Conservation (phyloP, 2,797 vertebrate genomes). For the Helarctos malayanus region DNA sequence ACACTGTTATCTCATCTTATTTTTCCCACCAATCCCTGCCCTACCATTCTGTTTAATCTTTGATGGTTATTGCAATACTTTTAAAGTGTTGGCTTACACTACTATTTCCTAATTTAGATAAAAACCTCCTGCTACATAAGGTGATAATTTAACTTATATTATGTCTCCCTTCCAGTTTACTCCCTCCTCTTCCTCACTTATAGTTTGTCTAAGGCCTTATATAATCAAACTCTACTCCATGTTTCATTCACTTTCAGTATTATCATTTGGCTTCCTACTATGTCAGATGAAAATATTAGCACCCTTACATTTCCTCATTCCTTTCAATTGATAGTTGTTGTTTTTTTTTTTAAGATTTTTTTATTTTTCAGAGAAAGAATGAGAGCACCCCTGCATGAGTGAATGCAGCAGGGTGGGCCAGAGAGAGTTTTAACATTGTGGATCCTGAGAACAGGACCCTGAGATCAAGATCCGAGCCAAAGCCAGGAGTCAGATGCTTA, state of each 20-base stretch:
- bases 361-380: not conserved
- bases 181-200: not conserved
- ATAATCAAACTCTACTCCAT: not conserved
- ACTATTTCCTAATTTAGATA: not conserved
- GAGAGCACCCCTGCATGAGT: not conserved
- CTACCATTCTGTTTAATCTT: not conserved
- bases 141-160: not conserved
- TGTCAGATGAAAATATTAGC: not conserved
- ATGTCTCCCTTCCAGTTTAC: not conserved
- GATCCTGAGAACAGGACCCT: not conserved
- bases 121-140: not conserved
- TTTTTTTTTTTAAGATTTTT: not conserved
- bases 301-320: not conserved
- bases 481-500: not conserved
- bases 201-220: not conserved
- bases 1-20: not conserved
- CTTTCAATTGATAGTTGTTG: not conserved
- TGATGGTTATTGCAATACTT: not conserved
- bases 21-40: not conserved
- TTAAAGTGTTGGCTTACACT: not conserved
- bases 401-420: not conserved
- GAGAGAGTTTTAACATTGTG: not conserved
- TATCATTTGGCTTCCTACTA: not conserved
- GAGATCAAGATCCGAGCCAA: not conserved
- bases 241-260: conserved; percentile 23